These are phyloP conservation scores for Panopea generosa DNA, from an alignment of 2,888 invertebrate species.

Conservation along the genomic window DNA sequence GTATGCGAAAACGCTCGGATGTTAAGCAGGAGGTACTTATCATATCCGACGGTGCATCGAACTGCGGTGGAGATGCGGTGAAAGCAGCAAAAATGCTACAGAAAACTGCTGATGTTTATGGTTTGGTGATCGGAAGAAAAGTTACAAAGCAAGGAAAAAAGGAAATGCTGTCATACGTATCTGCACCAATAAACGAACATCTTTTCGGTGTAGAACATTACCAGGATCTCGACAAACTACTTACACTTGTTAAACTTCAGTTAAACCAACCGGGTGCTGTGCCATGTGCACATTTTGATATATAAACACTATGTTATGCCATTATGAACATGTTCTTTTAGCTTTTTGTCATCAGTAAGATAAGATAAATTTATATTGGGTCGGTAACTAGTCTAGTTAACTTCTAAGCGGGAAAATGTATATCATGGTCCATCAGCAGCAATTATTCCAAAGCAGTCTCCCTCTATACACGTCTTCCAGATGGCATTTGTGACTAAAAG, in stretches of 20 bases:
- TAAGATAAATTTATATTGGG: no score
- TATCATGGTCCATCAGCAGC: no score
- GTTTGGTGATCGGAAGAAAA: constrained; percentile 9
- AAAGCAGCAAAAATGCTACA: constrained; percentile 1
- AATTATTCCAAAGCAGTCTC: no score
- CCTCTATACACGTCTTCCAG: no score
- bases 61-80: constrained; percentile 23
- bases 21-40: constrained; percentile 35
- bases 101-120: constrained; percentile 10
- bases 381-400: no score
- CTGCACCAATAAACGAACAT: constrained; percentile 1
- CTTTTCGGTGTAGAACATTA: constrained; percentile 6
- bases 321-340: no score
- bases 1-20: constrained; percentile 19
- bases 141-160: background rate
- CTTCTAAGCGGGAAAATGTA: no score
- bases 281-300: constrained; percentile 20
- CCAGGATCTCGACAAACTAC: background rate
- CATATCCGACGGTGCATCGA: constrained; percentile 19
- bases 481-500: no score
- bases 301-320: no score
- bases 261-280: background rate
- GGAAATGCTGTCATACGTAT: constrained; percentile 18
- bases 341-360: no score
- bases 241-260: constrained; percentile 1